A percentile compares a stretch with the other conserved stretches of the same genome.
Evolutionary conservation across 2,797 vertebrate species (phyloP).

Genomic region (Hyperoplus lanceolatus): DNA sequence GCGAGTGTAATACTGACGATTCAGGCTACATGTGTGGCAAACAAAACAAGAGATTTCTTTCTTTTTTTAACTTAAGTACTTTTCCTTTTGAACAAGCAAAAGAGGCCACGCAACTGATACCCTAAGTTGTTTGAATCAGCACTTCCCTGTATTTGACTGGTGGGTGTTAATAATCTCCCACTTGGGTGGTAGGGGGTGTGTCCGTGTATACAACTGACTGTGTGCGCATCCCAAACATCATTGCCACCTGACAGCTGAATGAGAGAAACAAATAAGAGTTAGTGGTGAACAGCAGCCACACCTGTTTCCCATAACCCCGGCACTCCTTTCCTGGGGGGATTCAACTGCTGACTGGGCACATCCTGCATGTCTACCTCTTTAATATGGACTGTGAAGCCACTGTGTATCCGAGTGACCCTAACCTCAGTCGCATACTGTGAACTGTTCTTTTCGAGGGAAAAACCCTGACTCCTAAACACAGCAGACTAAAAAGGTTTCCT

Average conservation of each 20-base stretch:
- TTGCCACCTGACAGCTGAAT: slow-evolving; percentile 68
- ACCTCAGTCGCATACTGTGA: slow-evolving; percentile 55
- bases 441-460: slow-evolving; percentile 60
- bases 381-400: slow-evolving; percentile 65
- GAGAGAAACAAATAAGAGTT: slow-evolving; percentile 72
- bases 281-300: slow-evolving; percentile 71
- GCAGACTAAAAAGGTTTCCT: slow-evolving; percentile 61
- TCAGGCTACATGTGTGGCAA: slow-evolving; percentile 12
- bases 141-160: slow-evolving; percentile 58
- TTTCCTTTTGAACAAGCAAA: slow-evolving; percentile 34
- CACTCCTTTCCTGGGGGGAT: slow-evolving; percentile 66
- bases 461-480: slow-evolving; percentile 67
- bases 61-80: neutral
- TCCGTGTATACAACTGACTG: slow-evolving; percentile 62
- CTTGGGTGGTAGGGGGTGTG: slow-evolving; percentile 74
- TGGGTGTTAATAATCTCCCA: slow-evolving; percentile 77
- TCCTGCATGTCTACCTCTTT: slow-evolving; percentile 69
- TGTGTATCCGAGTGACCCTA: slow-evolving; percentile 61
- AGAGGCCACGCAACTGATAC: slow-evolving; percentile 37
- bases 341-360: slow-evolving; percentile 76
- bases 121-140: slow-evolving; percentile 23
- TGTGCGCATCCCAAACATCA: slow-evolving; percentile 72
- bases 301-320: slow-evolving; percentile 84
- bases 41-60: slow-evolving; percentile 29
- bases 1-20: slow-evolving; percentile 19